Evolutionary conservation across 2,113 vertebrate species (phyloP).

Genomic region (Herpetotheres cachinnans): DNA sequence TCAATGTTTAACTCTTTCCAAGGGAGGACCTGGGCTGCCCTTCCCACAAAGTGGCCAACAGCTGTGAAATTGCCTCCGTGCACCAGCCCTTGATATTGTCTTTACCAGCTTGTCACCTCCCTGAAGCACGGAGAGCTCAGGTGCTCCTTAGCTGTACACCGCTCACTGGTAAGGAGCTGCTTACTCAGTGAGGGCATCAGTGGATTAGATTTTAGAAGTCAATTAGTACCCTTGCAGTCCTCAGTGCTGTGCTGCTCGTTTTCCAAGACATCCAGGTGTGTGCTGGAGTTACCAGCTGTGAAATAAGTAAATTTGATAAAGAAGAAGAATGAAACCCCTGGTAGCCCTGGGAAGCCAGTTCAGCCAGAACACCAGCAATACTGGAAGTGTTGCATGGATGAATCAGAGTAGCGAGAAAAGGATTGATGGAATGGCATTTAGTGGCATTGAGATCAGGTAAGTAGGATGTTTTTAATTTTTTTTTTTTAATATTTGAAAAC

Average conservation of each 20-base stretch:
- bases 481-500: not conserved
- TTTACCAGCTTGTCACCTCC: not conserved
- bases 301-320: not conserved
- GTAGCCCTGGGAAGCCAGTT: not conserved
- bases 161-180: fast-evolving
- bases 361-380: not conserved
- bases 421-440: not conserved
- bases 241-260: not conserved
- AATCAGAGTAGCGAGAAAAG: not conserved
- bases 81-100: not conserved
- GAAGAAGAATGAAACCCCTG: not conserved
- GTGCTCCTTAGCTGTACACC: not conserved
- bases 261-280: not conserved
- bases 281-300: not conserved
- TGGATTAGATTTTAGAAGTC: not conserved
- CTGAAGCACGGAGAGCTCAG: not conserved
- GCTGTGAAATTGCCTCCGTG: not conserved
- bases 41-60: not conserved
- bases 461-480: not conserved
- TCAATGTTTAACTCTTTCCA: not conserved
- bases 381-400: not conserved
- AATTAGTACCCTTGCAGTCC: fast-evolving
- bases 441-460: not conserved
- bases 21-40: not conserved
- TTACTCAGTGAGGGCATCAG: not conserved